Percentiles rank a stretch among this genome's conserved stretches.
phyloP scores from a whole-genome alignment of 2,888 invertebrate species.

The Arctia plantaginis region DNA sequence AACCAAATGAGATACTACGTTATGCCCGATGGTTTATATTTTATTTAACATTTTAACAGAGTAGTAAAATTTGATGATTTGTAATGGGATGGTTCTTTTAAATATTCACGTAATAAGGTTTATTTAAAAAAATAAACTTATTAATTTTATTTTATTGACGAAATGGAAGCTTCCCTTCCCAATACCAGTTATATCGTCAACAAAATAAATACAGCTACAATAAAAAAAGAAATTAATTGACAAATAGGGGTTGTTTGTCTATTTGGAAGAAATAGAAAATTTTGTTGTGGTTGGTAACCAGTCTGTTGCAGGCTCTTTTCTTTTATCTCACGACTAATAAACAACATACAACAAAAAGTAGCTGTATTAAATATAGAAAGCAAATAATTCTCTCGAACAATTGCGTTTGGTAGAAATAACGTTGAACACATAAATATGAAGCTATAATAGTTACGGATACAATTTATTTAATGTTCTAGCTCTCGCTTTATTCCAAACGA shows the following conservation, averaged over 20 bases:
- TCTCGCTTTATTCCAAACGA: slow-evolving; percentile 64
- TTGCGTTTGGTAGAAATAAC: slow-evolving; percentile 19
- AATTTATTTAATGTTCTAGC: slow-evolving; percentile 55
- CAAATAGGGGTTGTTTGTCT: not conserved
- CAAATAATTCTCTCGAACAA: slow-evolving; percentile 4
- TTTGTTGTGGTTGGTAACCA: not conserved
- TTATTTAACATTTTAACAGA: not conserved
- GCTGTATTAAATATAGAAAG: not conserved
- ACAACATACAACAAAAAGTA: not conserved
- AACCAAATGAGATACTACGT: not conserved
- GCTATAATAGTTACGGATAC: slow-evolving; percentile 33
- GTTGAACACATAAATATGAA: slow-evolving; percentile 26
- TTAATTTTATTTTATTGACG: not conserved
- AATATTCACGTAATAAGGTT: not conserved
- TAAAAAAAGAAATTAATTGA: not conserved
- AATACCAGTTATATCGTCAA: too few relatives aligned
- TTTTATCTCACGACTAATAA: not conserved
- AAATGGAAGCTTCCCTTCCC: not conserved
- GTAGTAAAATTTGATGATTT: not conserved
- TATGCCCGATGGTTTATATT: not conserved
- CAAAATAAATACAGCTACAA: too few relatives aligned
- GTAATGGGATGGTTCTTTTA: not conserved
- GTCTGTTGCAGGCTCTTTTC: not conserved
- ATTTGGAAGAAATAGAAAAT: not conserved
- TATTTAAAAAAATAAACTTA: not conserved